Conservation (phyloP, 2,113 vertebrate species). For the Albula goreensis region DNA sequence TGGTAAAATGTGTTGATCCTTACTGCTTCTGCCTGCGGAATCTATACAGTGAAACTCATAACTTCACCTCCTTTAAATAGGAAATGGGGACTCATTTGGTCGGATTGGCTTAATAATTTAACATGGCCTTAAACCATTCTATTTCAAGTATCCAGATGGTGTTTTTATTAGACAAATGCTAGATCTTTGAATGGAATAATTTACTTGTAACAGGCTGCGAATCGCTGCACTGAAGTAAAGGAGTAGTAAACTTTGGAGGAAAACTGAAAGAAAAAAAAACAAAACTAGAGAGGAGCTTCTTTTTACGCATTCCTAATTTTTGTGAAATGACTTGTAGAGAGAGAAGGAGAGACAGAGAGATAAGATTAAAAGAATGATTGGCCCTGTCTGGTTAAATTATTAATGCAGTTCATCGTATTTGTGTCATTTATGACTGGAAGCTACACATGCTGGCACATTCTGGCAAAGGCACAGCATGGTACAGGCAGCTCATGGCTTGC, state of each 20-base stretch:
- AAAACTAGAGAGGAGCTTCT: neutral
- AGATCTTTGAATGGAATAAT: conserved; percentile 71
- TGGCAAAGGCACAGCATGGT: conserved; percentile 17
- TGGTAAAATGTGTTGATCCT: neutral
- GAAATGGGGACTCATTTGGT: conserved; percentile 63
- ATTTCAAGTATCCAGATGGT: conserved; percentile 71
- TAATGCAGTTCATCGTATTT: conserved; percentile 31
- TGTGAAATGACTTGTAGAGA: neutral
- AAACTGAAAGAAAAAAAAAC: conserved; percentile 14
- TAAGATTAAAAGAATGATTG: conserved; percentile 5
- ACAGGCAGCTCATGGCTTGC: neutral
- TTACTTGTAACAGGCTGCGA: conserved; percentile 60
- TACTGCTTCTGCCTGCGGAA: conserved; percentile 37
- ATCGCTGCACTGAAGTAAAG: conserved; percentile 46
- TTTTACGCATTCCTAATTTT: neutral
- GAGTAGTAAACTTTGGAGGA: conserved; percentile 49
- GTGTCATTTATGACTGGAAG: conserved; percentile 37
- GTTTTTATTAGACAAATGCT: conserved; percentile 71
- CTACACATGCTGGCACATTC: conserved; percentile 32
- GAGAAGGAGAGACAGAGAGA: neutral
- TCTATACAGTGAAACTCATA: conserved; percentile 53
- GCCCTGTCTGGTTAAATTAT: conserved; percentile 36
- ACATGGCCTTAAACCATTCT: conserved; percentile 70
- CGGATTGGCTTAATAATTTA: conserved; percentile 72
- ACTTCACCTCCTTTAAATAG: conserved; percentile 62